Conservation (phyloP, 2,888 invertebrate species). For the Orthonevra nobilis region DNA sequence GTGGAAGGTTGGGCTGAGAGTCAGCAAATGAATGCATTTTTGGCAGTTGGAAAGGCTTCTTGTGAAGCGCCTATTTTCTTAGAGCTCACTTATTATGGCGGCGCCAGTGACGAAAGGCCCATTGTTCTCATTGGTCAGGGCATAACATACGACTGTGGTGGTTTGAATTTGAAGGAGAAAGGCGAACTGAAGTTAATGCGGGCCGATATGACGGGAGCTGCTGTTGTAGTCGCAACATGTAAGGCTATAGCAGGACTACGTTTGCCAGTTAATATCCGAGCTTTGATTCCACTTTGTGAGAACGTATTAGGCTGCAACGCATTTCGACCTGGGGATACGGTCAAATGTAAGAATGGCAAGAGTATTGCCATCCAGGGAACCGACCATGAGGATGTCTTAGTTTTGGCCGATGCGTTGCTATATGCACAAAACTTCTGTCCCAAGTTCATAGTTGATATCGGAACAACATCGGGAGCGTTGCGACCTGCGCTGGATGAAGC, state of each 20-base stretch:
- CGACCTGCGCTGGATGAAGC: conserved; percentile 83
- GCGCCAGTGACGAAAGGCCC: conserved; percentile 83
- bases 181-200: conserved; percentile 85
- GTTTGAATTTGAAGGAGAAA: conserved; percentile 84
- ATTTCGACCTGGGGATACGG: conserved; percentile 89
- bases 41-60: conserved; percentile 88
- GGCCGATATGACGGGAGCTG: conserved; percentile 92
- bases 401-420: conserved; percentile 88
- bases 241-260: conserved; percentile 86
- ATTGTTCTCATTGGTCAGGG: conserved; percentile 88
- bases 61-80: conserved; percentile 89
- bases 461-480: conserved; percentile 87
- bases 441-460: conserved; percentile 86
- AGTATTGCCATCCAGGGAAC: conserved; percentile 87
- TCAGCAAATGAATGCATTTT: conserved; percentile 89
- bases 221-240: conserved; percentile 86
- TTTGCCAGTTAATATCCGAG: conserved; percentile 85
- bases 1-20: conserved; percentile 86
- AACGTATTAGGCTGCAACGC: conserved; percentile 89
- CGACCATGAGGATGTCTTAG: conserved; percentile 88
- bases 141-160: conserved; percentile 87
- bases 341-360: conserved; percentile 87
- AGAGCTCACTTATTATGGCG: conserved; percentile 87
- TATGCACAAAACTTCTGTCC: conserved; percentile 89
- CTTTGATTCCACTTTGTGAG: conserved; percentile 88